Evolutionary conservation across 2,888 invertebrate species (phyloP).

Genomic region (Drosophila pseudotalamancana): DNA sequence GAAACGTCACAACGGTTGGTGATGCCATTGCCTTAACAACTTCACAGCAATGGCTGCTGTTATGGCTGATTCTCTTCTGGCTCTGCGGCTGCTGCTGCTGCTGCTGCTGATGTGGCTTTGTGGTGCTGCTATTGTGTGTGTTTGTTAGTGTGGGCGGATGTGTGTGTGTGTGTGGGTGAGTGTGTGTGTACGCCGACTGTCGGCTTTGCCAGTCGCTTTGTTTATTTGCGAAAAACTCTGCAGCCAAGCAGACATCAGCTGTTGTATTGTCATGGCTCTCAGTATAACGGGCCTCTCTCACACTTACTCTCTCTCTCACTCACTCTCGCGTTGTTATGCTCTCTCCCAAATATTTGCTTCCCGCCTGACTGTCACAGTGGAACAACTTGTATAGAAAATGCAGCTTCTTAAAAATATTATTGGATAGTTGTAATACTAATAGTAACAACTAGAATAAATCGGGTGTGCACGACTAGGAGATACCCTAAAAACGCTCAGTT

Average conservation of each 20-base stretch:
- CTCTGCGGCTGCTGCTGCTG: conserved; percentile 19
- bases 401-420: neutral
- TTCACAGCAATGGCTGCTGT: conserved; percentile 48
- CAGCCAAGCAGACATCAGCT: conserved; percentile 57
- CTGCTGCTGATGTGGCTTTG: conserved; percentile 36
- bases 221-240: conserved; percentile 68
- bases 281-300: no score
- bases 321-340: neutral
- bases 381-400: neutral
- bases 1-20: conserved; percentile 52
- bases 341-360: conserved; percentile 3
- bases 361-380: conserved; percentile 5
- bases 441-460: neutral
- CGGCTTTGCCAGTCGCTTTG: conserved; percentile 61
- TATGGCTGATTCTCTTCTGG: conserved; percentile 26
- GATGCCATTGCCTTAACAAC: conserved; percentile 75
- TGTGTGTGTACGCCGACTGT: conserved; percentile 14
- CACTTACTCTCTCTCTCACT: conserved; percentile 9
- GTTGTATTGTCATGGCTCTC: conserved; percentile 46
- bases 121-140: conserved; percentile 16
- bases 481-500: no score
- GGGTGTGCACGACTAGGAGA: no score
- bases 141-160: conserved; percentile 6
- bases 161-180: conserved; percentile 5
- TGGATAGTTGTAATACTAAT: neutral